A percentile compares a stretch with the other conserved stretches of the same genome.
These are phyloP conservation scores for Prenolepis imparis DNA, from an alignment of 2,888 invertebrate species.

Conservation along the genomic window DNA sequence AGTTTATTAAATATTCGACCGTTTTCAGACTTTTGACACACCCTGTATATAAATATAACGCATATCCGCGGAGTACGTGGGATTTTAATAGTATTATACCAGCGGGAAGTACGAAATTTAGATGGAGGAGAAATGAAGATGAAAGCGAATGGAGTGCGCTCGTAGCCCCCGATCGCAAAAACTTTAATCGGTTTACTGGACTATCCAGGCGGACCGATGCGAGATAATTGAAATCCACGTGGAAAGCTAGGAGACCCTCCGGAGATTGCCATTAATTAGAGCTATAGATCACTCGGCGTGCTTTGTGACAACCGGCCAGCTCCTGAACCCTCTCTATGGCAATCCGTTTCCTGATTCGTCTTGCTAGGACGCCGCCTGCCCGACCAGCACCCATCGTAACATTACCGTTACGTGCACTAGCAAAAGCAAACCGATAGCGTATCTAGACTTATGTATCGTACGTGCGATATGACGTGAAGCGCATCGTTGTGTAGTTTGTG, in stretches of 20 bases:
- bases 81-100: constrained; percentile 52
- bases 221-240: constrained; percentile 82
- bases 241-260: constrained; percentile 75
- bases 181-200: constrained; percentile 75
- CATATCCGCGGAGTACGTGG: constrained; percentile 15
- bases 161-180: constrained; percentile 64
- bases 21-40: no score
- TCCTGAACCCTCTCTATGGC: constrained; percentile 68
- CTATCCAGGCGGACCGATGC: constrained; percentile 64
- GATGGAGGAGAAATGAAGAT: constrained; percentile 48
- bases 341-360: constrained; percentile 68
- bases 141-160: constrained; percentile 51
- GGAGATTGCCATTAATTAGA: constrained; percentile 82
- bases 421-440: constrained; percentile 61
- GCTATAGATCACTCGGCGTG: constrained; percentile 80
- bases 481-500: constrained; percentile 47
- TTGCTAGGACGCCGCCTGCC: constrained; percentile 67
- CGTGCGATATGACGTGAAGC: constrained; percentile 62
- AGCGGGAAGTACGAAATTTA: constrained; percentile 2
- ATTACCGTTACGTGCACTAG: constrained; percentile 40
- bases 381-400: constrained; percentile 60
- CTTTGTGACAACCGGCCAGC: constrained; percentile 79
- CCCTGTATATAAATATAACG: constrained; percentile 48
- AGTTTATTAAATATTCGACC: no score
- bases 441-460: constrained; percentile 67